Percentiles rank a stretch among this genome's conserved stretches.
phyloP scores from a whole-genome alignment of 2,888 invertebrate species.

The Leucozona laternaria region DNA sequence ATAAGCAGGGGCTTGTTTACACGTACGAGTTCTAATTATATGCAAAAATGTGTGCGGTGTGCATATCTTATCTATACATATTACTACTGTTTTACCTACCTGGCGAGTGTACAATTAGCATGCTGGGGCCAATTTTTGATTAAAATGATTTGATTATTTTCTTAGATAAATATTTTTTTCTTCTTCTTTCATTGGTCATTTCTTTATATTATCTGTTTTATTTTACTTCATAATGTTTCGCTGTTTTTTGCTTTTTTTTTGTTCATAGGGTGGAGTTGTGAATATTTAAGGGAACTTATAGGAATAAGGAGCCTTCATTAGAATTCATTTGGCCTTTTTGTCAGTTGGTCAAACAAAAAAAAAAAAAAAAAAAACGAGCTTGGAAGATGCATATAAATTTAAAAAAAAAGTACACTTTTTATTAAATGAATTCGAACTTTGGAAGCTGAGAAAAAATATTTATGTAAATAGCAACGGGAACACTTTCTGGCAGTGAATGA shows the following conservation, averaged over 20 bases:
- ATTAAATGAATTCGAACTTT: not conserved
- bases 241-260: conserved; percentile 39
- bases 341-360: not conserved
- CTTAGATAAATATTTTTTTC: conserved; percentile 1
- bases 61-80: not conserved
- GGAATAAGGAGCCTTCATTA: conserved; percentile 39
- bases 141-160: conserved; percentile 51
- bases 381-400: conserved; percentile 45
- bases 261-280: conserved; percentile 38
- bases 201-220: not conserved
- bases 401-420: no score
- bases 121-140: conserved; percentile 63
- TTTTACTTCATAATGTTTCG: conserved; percentile 20
- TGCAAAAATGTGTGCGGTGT: conserved; percentile 49
- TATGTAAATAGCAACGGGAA: no score
- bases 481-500: no score
- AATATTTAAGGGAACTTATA: conserved; percentile 47
- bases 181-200: not conserved
- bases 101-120: conserved; percentile 42
- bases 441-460: not conserved
- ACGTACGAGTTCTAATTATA: conserved; percentile 56
- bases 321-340: conserved; percentile 50
- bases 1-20: conserved; percentile 26
- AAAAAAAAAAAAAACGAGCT: not conserved
- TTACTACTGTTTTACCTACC: conserved; percentile 13